phyloP scores from a whole-genome alignment of 2,888 invertebrate species.

The Caenorhabditis japonica region DNA sequence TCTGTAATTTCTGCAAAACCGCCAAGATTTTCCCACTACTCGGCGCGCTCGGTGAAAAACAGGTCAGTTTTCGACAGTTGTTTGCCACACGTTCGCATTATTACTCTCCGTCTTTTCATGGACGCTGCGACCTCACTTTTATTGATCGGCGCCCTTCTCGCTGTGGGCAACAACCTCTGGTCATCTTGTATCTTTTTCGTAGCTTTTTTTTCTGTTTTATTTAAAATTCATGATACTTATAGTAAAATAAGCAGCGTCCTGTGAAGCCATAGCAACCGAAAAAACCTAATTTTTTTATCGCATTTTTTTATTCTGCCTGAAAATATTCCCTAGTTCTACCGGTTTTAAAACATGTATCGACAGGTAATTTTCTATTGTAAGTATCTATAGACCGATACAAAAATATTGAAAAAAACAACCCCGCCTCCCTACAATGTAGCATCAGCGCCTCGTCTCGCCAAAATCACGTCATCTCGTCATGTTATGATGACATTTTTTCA shows the following conservation, averaged over 20 bases:
- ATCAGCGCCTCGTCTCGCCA: slow-evolving; percentile 29
- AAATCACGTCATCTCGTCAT: slow-evolving; percentile 40
- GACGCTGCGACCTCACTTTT: slow-evolving; percentile 6
- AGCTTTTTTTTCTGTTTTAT: not conserved
- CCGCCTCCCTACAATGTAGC: slow-evolving; percentile 18
- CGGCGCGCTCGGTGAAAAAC: slow-evolving; percentile 8
- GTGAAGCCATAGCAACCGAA: slow-evolving; percentile 24
- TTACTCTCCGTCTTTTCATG: slow-evolving; percentile 7
- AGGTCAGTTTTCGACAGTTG: slow-evolving; percentile 14
- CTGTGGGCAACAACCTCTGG: not conserved
- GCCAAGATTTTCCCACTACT: slow-evolving; percentile 30
- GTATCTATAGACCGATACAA: not conserved
- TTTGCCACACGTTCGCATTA: slow-evolving; percentile 17
- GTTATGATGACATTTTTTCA: slow-evolving; percentile 7
- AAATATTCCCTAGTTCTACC: not conserved
- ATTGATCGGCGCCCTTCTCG: slow-evolving; percentile 14
- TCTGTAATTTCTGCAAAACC: not conserved
- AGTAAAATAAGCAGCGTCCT: not conserved
- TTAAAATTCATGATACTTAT: not conserved
- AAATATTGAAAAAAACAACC: slow-evolving; percentile 1
- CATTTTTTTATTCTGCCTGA: too few relatives aligned
- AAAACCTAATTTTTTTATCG: not conserved
- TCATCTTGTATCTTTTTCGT: not conserved
- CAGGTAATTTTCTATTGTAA: slow-evolving; percentile 7
- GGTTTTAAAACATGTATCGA: slow-evolving; percentile 6